These are phyloP conservation scores for Sesamia inferens DNA, from an alignment of 2,888 invertebrate species.

Conservation along the genomic window DNA sequence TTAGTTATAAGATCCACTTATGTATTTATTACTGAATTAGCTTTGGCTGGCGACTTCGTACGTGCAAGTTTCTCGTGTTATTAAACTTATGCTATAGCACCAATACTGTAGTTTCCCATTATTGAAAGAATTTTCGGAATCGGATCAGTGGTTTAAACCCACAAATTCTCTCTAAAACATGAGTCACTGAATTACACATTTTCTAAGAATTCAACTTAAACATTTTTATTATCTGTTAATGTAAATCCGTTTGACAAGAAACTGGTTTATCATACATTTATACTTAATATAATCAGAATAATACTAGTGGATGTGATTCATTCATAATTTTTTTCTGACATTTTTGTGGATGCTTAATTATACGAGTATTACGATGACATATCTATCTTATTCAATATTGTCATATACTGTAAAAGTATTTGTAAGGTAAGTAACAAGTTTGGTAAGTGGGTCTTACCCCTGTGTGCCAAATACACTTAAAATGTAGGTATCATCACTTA, in stretches of 20 bases:
- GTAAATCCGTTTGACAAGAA: slow-evolving; percentile 1
- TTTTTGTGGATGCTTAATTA: background rate
- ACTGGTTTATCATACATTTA: background rate
- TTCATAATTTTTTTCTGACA: slow-evolving; percentile 1
- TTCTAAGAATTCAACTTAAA: slow-evolving; percentile 2
- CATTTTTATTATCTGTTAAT: background rate
- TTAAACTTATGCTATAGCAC: too few species aligned
- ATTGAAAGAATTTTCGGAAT: too few species aligned
- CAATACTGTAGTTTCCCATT: too few species aligned
- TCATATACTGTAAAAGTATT: background rate
- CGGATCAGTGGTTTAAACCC: too few species aligned
- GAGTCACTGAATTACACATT: background rate
- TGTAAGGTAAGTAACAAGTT: background rate
- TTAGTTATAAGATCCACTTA: too few species aligned
- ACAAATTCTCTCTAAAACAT: background rate
- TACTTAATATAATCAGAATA: background rate
- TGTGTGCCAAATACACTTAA: background rate
- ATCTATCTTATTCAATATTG: background rate
- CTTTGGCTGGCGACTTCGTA: too few species aligned
- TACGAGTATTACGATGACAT: background rate
- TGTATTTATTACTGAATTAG: too few species aligned
- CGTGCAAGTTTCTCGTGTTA: too few species aligned
- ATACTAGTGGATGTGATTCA: background rate
- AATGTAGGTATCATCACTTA: background rate
- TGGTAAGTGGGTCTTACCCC: background rate